Evolutionary conservation across 2,888 invertebrate species (phyloP), one percentile per base, ranked within the genome.

Genomic region (Spilarctia lutea): DNA sequence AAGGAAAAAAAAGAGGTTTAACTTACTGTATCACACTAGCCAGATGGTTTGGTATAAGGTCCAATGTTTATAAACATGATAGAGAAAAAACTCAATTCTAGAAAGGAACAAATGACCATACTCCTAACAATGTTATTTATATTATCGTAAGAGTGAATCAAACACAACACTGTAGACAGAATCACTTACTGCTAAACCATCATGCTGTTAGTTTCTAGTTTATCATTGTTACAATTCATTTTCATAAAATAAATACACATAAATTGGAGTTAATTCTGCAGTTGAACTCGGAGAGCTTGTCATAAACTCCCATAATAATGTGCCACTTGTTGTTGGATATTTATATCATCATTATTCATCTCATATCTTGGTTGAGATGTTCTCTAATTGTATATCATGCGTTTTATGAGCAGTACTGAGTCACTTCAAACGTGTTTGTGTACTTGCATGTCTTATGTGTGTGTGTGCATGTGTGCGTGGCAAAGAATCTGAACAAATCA

Each of bases 401-500:
- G 69, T 76, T 83, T 84, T 83, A 85, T 78, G 77, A 79, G 77
- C 72, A 75, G 56, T 39, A 4, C 18, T 83, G 85, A 85, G 60
- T 84, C 84, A 84, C 30, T 42, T 24, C 52, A 66, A 33, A 39
- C 27, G 24, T 67, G n/a, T 63, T 27, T 68, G 16, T 68, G 63
- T 66, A n/a, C n/a, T 56, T 56, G 52, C 11, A 63, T 63, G 33
- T 66, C n/a, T 67, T 35, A 20, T 52, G 68, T 63, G 10, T 42
- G 30, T 73, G 74, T 80, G 20, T 48, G 45, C 48, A 16, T 42
- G 30, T 72, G 45, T 45, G 45, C 16, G 45, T 68, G 72, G 81
- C 75, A 82, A 80, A 79, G 77, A 78, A 72, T 67, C 74, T 73
- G 76, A 75, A 71, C 76, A 82, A 68, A 76, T 65, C 24, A 33